Evolutionary conservation across 2,888 invertebrate species (phyloP), one percentile per base, ranked within the genome.

Genomic region (Ligdia adustata): DNA sequence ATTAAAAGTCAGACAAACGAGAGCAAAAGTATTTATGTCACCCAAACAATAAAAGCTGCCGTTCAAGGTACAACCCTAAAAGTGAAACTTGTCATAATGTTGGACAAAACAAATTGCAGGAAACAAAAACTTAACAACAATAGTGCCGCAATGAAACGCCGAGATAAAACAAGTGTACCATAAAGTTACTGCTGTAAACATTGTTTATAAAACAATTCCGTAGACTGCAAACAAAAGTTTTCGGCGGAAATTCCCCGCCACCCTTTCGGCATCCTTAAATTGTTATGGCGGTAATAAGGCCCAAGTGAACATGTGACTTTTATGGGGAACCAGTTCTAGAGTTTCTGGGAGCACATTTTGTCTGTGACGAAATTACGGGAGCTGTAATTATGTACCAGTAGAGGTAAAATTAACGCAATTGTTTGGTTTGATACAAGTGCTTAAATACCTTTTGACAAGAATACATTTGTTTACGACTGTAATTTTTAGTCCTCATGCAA

Each of bases 211-310:
- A 88, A 86, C 87, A 87, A 87, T 89, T 79, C 75, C 64, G 75
- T 70, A 68, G 73, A 76, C 76, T 69, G 76, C 75, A 79, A 79
- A 84, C 83, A 84, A 88, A 87, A 87, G 79, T 89, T 86, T 85
- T 76, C 80, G 72, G 63, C 69, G n/a, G 80, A 79, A 84, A 83
- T 83, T 78, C 79, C 71, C 69, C 68, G 76, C 78, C 83, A 86
- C 84, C 87, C 85, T 86, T 87, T 87, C 70, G 83, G 86, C 86
- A 84, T 84, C 85, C 85, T 87, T 83, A 88, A 88, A 89, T 86
- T 84, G 87, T 88, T 86, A 90, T 85, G 70, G 81, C 81, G 68
- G 82, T 83, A 86, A 87, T 88, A 89, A 88, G 84, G 75, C 72
- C 69, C 69, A 70, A 72, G 78, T 68, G 74, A 82, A 77, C 87